These are phyloP conservation scores for Amphiprion clarkii DNA, from an alignment of 2,797 vertebrate genomes.

Conservation along the genomic window DNA sequence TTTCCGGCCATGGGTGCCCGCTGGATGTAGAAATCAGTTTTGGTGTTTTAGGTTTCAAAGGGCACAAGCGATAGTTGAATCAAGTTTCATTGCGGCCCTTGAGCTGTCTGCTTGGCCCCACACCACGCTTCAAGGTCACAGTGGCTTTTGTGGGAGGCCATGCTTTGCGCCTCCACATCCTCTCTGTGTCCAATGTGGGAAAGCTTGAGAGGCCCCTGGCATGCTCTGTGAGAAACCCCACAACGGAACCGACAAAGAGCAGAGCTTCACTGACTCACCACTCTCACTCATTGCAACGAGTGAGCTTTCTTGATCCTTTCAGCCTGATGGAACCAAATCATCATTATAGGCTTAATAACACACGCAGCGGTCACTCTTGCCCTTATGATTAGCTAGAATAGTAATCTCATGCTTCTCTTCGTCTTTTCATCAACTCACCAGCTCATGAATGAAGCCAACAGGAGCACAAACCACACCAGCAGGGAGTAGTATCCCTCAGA, in stretches of 20 bases:
- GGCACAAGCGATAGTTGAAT: constrained; percentile 42
- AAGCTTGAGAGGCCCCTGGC: constrained; percentile 78
- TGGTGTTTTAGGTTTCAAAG: constrained; percentile 36
- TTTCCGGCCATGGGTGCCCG: not conserved
- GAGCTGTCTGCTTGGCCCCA: constrained; percentile 58
- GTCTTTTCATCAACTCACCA: constrained; percentile 77
- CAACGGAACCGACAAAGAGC: constrained; percentile 60
- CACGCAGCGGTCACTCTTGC: constrained; percentile 63
- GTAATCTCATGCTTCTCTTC: constrained; percentile 63
- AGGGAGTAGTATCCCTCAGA: constrained; percentile 76
- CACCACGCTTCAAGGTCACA: constrained; percentile 71
- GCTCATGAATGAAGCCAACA: constrained; percentile 74
- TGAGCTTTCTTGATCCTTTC: constrained; percentile 59
- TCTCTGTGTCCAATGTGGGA: constrained; percentile 80
- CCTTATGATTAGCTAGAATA: constrained; percentile 65
- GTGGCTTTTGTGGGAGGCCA: constrained; percentile 80
- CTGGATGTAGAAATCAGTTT: constrained; percentile 25
- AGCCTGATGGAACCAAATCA: constrained; percentile 61
- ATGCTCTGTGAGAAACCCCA: constrained; percentile 80
- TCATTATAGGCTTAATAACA: constrained; percentile 74
- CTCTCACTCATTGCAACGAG: constrained; percentile 64
- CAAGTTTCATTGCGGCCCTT: constrained; percentile 57
- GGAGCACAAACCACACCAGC: constrained; percentile 75
- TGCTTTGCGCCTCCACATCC: constrained; percentile 80
- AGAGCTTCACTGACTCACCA: constrained; percentile 63